A percentile compares a stretch with the other conserved stretches of the same genome.
phyloP scores from a whole-genome alignment of 2,888 invertebrate genomes.

The Ormia ochracea region DNA sequence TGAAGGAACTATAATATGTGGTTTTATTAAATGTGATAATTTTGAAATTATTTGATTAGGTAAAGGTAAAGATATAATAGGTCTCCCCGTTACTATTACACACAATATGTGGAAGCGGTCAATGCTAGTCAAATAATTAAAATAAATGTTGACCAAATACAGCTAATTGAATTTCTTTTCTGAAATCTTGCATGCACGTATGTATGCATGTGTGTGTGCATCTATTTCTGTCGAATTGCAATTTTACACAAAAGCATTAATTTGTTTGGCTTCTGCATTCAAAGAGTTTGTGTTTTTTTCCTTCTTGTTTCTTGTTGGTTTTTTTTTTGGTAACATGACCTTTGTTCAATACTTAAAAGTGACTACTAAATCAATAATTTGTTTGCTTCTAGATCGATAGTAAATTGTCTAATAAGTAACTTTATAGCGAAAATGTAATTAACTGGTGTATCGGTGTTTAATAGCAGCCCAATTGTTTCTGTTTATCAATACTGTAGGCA shows the following conservation, averaged over 20 bases:
- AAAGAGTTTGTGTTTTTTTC: background rate
- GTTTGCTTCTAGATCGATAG: conserved; percentile 47
- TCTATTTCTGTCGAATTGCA: conserved; percentile 12
- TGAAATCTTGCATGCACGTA: background rate
- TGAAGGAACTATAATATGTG: too few species aligned
- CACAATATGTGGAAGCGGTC: conserved; percentile 1
- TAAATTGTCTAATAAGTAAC: conserved; percentile 35
- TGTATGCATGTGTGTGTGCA: background rate
- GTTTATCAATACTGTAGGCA: conserved; percentile 23
- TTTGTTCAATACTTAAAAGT: conserved; percentile 28
- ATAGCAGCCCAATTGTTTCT: conserved; percentile 20
- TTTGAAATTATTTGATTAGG: too few species aligned
- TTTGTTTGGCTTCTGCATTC: conserved; percentile 55
- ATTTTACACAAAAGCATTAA: conserved; percentile 2
- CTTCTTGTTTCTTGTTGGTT: background rate
- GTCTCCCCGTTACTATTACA: too few species aligned
- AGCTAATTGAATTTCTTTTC: conserved; percentile 46
- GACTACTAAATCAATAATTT: conserved; percentile 51
- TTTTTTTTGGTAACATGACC: conserved; percentile 19
- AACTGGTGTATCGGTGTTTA: conserved; percentile 18
- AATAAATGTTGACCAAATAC: conserved; percentile 24
- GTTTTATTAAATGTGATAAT: too few species aligned
- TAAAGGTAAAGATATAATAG: too few species aligned
- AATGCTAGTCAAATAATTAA: conserved; percentile 13
- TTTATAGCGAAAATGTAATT: conserved; percentile 23